These are phyloP conservation scores for Sclerodermus sp. DNA, from an alignment of 2,888 invertebrate species.

Conservation along the genomic window DNA sequence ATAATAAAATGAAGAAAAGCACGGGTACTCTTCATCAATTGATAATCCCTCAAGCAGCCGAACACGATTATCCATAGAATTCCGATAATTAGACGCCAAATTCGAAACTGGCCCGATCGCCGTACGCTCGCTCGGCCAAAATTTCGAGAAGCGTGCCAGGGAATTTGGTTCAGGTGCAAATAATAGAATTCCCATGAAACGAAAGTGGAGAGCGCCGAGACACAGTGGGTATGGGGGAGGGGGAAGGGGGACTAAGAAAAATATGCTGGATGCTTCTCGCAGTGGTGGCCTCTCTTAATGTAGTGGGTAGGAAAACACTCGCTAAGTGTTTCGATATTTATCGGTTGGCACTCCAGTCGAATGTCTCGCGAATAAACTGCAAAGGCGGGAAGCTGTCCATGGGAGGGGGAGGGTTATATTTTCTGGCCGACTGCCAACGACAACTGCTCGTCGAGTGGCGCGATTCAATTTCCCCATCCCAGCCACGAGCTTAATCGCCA, in stretches of 20 bases:
- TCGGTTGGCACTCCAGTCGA: constrained; percentile 40
- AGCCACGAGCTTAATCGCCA: constrained; percentile 34
- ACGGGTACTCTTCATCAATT: too few relatives aligned
- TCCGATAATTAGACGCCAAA: too few relatives aligned
- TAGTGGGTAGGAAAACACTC: constrained; percentile 43
- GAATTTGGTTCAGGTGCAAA: too few relatives aligned
- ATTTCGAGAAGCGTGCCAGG: too few relatives aligned
- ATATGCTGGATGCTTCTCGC: not conserved
- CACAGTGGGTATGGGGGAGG: constrained; percentile 1
- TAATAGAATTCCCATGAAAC: too few relatives aligned
- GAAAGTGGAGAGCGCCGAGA: too few relatives aligned
- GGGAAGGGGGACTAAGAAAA: not conserved
- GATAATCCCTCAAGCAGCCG: too few relatives aligned
- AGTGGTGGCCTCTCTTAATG: constrained; percentile 21
- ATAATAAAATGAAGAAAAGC: too few relatives aligned
- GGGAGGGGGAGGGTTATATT: constrained; percentile 33
- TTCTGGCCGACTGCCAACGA: constrained; percentile 49
- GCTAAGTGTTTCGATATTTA: constrained; percentile 55
- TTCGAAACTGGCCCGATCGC: too few relatives aligned
- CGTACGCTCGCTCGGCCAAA: too few relatives aligned
- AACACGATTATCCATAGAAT: too few relatives aligned
- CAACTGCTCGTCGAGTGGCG: constrained; percentile 33
- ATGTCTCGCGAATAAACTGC: constrained; percentile 23
- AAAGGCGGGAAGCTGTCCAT: constrained; percentile 6
- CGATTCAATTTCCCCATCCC: constrained; percentile 43